phyloP scores from a whole-genome alignment of 2,797 vertebrate genomes.

The Tadarida brasiliensis region DNA sequence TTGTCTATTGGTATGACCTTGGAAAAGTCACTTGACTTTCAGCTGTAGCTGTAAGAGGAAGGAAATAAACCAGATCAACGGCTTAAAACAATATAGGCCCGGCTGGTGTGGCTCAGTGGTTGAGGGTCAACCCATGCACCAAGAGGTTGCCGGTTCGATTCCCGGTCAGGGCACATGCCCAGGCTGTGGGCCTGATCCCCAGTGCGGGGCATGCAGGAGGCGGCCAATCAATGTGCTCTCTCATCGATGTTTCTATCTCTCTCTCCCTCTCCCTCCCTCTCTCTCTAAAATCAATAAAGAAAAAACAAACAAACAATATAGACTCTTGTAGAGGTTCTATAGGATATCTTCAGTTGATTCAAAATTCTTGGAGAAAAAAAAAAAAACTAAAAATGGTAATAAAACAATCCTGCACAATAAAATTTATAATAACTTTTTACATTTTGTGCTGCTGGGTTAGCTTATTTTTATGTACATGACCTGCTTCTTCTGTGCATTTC shows the following conservation, averaged over 20 bases:
- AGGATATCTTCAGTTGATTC: constrained; percentile 12
- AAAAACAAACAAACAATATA: too few relatives aligned
- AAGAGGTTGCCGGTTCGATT: too few relatives aligned
- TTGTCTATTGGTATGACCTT: neutral
- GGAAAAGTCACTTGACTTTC: neutral
- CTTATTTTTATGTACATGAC: neutral
- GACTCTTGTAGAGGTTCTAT: neutral
- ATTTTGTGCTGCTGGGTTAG: neutral
- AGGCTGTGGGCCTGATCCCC: too few relatives aligned
- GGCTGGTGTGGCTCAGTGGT: too few relatives aligned
- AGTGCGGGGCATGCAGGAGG: too few relatives aligned
- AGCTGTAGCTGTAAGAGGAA: neutral
- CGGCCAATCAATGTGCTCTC: too few relatives aligned
- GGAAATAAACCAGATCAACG: neutral
- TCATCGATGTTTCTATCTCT: too few relatives aligned
- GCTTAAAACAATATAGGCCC: neutral
- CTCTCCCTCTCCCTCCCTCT: too few relatives aligned
- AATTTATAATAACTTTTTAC: neutral
- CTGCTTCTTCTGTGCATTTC: neutral
- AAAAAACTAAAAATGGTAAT: neutral
- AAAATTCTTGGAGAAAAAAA: neutral
- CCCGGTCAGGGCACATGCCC: too few relatives aligned
- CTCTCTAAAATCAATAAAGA: too few relatives aligned
- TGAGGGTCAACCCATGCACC: too few relatives aligned
- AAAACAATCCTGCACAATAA: neutral